A percentile compares a stretch with the other conserved stretches of the same genome.
These are phyloP conservation scores for Drosophila pseudotalamancana DNA, from an alignment of 2,888 invertebrate genomes.

Conservation along the genomic window DNA sequence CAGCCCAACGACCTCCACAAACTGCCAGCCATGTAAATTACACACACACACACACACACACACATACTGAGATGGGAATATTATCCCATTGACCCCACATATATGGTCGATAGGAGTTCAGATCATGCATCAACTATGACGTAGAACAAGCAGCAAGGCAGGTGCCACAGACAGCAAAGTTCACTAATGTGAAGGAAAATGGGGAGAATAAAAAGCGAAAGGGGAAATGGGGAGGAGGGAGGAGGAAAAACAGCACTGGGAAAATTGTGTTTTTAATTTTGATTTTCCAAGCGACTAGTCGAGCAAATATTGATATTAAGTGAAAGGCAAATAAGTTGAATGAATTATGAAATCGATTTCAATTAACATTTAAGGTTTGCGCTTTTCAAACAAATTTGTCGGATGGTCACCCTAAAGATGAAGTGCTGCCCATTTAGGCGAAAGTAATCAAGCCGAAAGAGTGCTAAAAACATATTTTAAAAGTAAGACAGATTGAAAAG, in stretches of 20 bases:
- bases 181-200: neutral
- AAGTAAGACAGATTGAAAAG: too few relatives aligned
- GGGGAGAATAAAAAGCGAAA: neutral
- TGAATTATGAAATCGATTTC: neutral
- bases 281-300: slow-evolving; percentile 6
- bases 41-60: slow-evolving; percentile 14
- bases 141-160: neutral
- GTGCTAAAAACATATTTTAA: too few relatives aligned
- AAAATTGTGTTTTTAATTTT: slow-evolving; percentile 36
- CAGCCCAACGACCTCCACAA: slow-evolving; percentile 68
- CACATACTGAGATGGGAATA: slow-evolving; percentile 7
- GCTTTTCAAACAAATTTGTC: too few relatives aligned
- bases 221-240: neutral
- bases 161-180: neutral
- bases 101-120: slow-evolving; percentile 38
- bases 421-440: too few relatives aligned
- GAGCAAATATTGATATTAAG: neutral
- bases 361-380: too few relatives aligned
- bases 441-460: too few relatives aligned
- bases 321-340: neutral
- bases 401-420: too few relatives aligned
- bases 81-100: slow-evolving; percentile 50
- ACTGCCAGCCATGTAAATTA: slow-evolving; percentile 62
- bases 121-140: slow-evolving; percentile 44
- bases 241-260: neutral